Evolutionary conservation across 2,113 vertebrate species (phyloP).

Genomic region (Progne subis): DNA sequence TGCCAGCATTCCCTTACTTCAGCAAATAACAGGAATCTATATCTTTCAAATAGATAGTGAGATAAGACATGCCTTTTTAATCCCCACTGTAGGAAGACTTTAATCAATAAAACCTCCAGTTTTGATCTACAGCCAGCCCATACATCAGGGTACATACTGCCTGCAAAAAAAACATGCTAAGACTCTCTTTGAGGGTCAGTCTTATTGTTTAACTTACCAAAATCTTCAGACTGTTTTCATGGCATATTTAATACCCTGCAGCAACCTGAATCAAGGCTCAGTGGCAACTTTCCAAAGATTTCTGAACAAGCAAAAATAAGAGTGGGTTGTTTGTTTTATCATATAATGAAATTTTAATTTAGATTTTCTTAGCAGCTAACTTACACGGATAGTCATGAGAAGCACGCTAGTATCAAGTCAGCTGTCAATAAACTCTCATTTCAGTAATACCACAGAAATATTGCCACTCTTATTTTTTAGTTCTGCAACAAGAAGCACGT

Average conservation of each 20-base stretch:
- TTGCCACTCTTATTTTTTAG: not conserved
- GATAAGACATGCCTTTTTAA: conserved; percentile 48
- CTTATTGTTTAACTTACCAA: not conserved
- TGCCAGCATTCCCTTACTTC: conserved; percentile 31
- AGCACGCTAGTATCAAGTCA: fast-evolving
- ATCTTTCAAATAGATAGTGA: conserved; percentile 42
- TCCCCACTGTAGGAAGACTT: conserved; percentile 7
- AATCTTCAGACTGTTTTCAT: not conserved
- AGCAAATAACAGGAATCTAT: conserved; percentile 47
- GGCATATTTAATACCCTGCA: not conserved
- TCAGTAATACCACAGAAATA: not conserved
- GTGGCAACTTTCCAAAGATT: not conserved
- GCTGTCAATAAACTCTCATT: not conserved
- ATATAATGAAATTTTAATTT: not conserved
- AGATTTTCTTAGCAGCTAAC: not conserved
- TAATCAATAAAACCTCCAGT: conserved; percentile 53
- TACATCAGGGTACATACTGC: not conserved
- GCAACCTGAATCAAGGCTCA: not conserved
- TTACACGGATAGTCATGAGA: not conserved
- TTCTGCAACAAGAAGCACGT: not conserved
- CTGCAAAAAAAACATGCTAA: not conserved
- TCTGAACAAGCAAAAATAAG: not conserved
- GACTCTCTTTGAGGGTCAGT: not conserved
- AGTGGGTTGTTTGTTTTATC: not conserved
- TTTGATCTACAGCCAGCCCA: conserved; percentile 7